Conservation (phyloP, 2,113 vertebrate genomes). For the Coryphaenoides rupestris region DNA sequence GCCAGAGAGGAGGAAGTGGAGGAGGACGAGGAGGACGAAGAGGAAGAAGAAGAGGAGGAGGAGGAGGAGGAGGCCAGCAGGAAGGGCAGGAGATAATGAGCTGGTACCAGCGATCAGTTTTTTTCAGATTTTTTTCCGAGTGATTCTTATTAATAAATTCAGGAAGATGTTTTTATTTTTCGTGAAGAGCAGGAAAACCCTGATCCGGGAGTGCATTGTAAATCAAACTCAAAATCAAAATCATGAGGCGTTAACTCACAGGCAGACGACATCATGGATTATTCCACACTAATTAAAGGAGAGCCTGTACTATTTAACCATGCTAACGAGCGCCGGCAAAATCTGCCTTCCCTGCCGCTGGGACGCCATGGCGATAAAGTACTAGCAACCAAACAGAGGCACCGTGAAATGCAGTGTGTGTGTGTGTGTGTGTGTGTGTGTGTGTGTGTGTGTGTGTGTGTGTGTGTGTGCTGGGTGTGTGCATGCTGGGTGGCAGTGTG, state of each 20-base stretch:
- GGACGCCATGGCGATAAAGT: slow-evolving; percentile 40
- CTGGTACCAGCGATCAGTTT: not conserved
- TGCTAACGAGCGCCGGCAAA: slow-evolving; percentile 62
- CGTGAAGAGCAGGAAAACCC: no score
- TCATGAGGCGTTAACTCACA: slow-evolving; percentile 57
- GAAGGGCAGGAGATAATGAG: slow-evolving; percentile 38
- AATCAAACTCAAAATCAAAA: no score
- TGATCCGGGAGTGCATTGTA: no score
- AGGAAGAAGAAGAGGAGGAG: slow-evolving; percentile 6
- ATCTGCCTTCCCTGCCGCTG: slow-evolving; percentile 31
- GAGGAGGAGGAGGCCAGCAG: slow-evolving; percentile 29
- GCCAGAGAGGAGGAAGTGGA: slow-evolving; percentile 8
- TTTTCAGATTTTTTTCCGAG: no score
- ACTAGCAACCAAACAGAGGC: slow-evolving; percentile 16
- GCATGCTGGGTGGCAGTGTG: no score
- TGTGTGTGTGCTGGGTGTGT: slow-evolving; percentile 43
- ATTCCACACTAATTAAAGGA: slow-evolving; percentile 74
- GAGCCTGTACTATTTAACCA: slow-evolving; percentile 68
- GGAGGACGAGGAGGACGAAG: slow-evolving; percentile 10
- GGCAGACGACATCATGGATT: slow-evolving; percentile 59
- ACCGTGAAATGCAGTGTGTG: slow-evolving; percentile 1
- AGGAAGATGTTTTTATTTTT: no score
- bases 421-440: slow-evolving; percentile 13
- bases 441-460: not conserved
- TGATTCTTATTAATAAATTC: no score